Evolutionary conservation across 2,113 vertebrate species (phyloP).

Genomic region (Dasyurus viverrinus): DNA sequence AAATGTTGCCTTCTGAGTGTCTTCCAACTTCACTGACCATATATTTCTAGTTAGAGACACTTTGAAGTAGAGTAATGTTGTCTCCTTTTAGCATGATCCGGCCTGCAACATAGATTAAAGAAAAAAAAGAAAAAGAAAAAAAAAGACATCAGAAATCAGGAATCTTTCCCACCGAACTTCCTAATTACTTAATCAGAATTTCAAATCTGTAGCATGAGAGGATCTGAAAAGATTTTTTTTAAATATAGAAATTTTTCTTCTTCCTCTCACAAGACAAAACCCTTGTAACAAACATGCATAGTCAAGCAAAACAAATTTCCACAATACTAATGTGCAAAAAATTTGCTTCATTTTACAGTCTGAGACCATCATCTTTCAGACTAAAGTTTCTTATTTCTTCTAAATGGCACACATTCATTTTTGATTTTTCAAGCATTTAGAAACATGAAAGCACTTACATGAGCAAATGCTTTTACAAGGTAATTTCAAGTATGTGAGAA

Average conservation of each 20-base stretch:
- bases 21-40: slow-evolving; percentile 1
- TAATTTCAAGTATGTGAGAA: not conserved
- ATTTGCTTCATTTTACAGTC: not conserved
- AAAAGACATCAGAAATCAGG: slow-evolving; percentile 12
- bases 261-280: not conserved
- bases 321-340: not conserved
- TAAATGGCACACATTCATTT: not conserved
- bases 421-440: not conserved
- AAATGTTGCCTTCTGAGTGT: not conserved
- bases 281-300: not conserved
- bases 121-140: not conserved
- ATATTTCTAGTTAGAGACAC: slow-evolving; percentile 90
- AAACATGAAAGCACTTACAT: not conserved
- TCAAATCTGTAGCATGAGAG: not conserved
- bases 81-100: slow-evolving; percentile 99
- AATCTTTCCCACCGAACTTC: not conserved
- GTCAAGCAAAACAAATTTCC: not conserved
- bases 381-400: not conserved
- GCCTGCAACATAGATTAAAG: slow-evolving; percentile 84
- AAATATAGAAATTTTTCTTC: not conserved
- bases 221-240: not conserved
- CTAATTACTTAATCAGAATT: not conserved
- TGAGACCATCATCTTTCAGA: not conserved
- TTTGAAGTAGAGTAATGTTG: slow-evolving; percentile 98
- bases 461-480: not conserved